Evolutionary conservation across 1,140 invertebrate genomes (phyloP), one percentile per base, ranked within the genome.

Genomic region (Zaprionus ghesquierei): DNA sequence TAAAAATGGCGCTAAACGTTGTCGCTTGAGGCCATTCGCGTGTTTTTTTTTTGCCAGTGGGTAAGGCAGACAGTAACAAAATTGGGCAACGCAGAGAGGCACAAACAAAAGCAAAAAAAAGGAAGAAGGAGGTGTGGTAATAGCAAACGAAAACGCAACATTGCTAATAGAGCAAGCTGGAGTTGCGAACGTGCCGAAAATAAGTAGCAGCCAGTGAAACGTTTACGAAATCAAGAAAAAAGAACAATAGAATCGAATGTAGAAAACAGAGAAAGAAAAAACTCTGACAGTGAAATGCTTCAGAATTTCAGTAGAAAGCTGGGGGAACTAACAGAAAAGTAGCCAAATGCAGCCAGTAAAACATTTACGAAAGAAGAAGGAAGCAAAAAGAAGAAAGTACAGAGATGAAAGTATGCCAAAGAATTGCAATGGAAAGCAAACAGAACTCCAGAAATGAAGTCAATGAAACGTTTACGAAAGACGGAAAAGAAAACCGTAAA

Each of bases 21-120:
- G 75, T 70, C 74, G 81, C 81, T 79, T 69, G 77, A 55, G 81
- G 80, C 79, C 61, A 81, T 81, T 81, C 64, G 61, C 60, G 35
- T 15, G n/a, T n/a, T n/a, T n/a, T n/a, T n/a, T n/a, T n/a, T n/a
- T 41, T n/a, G 35, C 35, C n/a, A 6, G n/a, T 64, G 25, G 23
- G 33, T 22, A 10, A 27, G 33, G 46, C 35, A 55, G 33, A n/a
- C 54, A 33, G 25, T 9, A 5, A 25, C 9, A 6, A 41, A 41
- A 15, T 15, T 41, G 35, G 35, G n/a, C n/a, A 15, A 25, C 33
- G 29, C 5, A 27, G 38, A 8, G 18, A 12, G 25, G 10, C 5
- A 69, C 10, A 18, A 10, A 54, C 9, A 49, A 33, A 12, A 44
- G n/a, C 25, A 18, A 15, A n/a, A 29, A 23, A 22, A 1, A 31